These are phyloP conservation scores for Cinara cedri DNA, from an alignment of 2,888 invertebrate species.

Conservation along the genomic window DNA sequence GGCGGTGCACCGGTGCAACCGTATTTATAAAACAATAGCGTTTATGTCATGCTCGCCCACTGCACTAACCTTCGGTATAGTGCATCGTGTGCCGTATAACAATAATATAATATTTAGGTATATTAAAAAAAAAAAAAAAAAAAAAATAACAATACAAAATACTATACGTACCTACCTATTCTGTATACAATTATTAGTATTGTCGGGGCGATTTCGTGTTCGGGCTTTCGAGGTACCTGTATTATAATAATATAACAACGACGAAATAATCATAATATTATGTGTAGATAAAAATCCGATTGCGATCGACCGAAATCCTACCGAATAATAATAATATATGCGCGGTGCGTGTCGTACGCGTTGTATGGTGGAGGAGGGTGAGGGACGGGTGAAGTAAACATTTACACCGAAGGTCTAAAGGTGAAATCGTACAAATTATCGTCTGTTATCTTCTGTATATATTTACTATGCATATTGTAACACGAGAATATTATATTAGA, in stretches of 20 bases:
- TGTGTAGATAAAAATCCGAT: not conserved
- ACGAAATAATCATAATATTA: no score
- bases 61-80: not conserved
- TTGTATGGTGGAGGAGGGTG: not conserved
- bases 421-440: not conserved
- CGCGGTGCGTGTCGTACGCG: no score
- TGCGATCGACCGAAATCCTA: not conserved
- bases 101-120: not conserved
- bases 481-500: no score
- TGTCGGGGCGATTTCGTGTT: not conserved
- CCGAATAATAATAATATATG: no score
- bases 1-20: no score
- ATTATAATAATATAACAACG: no score
- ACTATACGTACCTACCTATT: no score
- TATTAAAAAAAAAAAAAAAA: no score
- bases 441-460: not conserved
- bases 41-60: not conserved
- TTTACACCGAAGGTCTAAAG: not conserved
- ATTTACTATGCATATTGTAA: no score
- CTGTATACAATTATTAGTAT: not conserved
- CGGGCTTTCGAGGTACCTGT: not conserved
- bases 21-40: not conserved
- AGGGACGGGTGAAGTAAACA: not conserved
- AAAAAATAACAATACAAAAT: no score
- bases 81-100: not conserved